Evolutionary conservation across 2,797 vertebrate species (phyloP), one percentile per base, ranked within the genome.

Genomic region (Strix occidentalis): DNA sequence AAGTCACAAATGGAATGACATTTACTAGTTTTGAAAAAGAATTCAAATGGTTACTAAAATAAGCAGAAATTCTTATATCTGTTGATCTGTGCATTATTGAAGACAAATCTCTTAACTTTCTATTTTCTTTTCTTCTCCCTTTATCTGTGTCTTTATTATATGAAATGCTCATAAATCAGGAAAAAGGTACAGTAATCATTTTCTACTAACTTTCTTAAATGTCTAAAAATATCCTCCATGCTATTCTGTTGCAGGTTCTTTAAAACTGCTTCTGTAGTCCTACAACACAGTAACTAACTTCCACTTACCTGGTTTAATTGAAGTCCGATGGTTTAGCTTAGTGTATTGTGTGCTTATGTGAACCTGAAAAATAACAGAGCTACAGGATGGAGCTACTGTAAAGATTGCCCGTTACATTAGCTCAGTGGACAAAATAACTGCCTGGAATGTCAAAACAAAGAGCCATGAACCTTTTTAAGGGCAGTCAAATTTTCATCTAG

Each of bases 91-190:
- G 63, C 75, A 57, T 68, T 96, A 80, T 43, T 97, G 75, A 89
- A 89, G 84, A 95, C 43, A 84, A 84, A 93, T 87, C 72, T 86
- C 92, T 97, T 98, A 97, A 98, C 95, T 94, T 72, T 96, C 92
- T 97, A 81, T 96, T 97, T 97, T 97, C 96, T 98, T 96, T 98
- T 98, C 97, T 98, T 98, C 97, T 98, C 81, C 74, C 94, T 97
- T 95, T 97, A 96, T 98, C 93, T 97, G 60, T 97, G 96, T 98
- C 96, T 98, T 97, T 98, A 95, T 95, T 97, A 89, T 96, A 95
- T 97, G 97, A 98, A 98, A 98, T 98, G 98, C 98, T 98, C 98
- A 98, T 96, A 98, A 94, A 98, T 98, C 99, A 99, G 99, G 98
- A 97, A 76, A 98, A 98, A 99, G 99, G 99, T 99, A 99, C 96